Evolutionary conservation across 2,888 invertebrate species (phyloP).

Genomic region (Pollenia amentaria): DNA sequence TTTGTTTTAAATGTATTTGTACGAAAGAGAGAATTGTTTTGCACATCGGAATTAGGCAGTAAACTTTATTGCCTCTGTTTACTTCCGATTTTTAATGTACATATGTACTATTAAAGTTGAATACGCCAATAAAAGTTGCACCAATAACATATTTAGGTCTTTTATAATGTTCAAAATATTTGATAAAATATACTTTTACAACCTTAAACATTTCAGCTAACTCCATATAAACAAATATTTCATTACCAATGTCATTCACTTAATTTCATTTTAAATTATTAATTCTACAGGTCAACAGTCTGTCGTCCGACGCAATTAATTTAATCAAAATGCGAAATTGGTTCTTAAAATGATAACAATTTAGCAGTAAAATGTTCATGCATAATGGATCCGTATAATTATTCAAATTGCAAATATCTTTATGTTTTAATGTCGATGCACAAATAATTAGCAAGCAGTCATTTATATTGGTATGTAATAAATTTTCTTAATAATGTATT

Average conservation of each 20-base stretch:
- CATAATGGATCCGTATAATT: neutral
- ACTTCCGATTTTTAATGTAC: too few relatives aligned
- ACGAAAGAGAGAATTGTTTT: too few relatives aligned
- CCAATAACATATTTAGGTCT: too few relatives aligned
- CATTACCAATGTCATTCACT: too few relatives aligned
- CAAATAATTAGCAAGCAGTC: neutral
- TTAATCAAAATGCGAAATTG: neutral
- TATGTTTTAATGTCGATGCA: neutral
- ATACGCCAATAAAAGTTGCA: too few relatives aligned
- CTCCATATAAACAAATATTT: neutral
- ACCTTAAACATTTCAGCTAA: neutral
- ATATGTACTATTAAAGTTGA: too few relatives aligned
- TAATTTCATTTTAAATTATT: conserved; percentile 1
- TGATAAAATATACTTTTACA: too few relatives aligned
- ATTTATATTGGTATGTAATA: conserved; percentile 24
- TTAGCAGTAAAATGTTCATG: neutral
- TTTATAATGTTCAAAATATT: too few relatives aligned
- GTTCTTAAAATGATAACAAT: neutral
- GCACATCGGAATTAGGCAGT: too few relatives aligned
- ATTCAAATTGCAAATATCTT: too few relatives aligned
- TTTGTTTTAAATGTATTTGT: too few relatives aligned
- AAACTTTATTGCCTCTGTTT: too few relatives aligned
- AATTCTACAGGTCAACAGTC: neutral
- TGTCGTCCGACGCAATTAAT: neutral
- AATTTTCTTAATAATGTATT: neutral